A percentile compares a stretch with the other conserved stretches of the same genome.
Evolutionary conservation across 2,113 vertebrate genomes (phyloP).

Genomic region (Gallinago paraguaiae): DNA sequence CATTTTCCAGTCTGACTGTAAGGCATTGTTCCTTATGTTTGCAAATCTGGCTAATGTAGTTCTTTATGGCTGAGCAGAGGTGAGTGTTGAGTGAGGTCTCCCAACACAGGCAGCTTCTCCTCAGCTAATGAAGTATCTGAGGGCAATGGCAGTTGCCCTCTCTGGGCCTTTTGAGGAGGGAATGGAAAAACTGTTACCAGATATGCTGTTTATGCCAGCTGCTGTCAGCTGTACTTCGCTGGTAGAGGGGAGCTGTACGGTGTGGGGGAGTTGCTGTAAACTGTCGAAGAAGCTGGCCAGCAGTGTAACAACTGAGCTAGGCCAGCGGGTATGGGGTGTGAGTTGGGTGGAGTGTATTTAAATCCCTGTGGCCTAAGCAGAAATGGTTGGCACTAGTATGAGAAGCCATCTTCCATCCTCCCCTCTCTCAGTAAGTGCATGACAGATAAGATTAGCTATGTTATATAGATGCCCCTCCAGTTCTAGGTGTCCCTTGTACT

Average conservation of each 20-base stretch:
- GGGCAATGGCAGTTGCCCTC: not conserved
- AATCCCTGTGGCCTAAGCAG: not conserved
- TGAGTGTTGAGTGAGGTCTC: constrained; percentile 11
- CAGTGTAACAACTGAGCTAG: not conserved
- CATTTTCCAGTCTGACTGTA: constrained; percentile 48
- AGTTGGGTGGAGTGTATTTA: not conserved
- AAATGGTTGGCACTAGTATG: not conserved
- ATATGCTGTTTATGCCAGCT: constrained; percentile 2
- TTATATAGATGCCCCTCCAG: not conserved
- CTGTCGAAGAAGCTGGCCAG: not conserved
- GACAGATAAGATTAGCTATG: not conserved
- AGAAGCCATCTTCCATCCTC: not conserved
- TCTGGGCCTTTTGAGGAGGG: not conserved
- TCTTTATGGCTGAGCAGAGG: constrained; percentile 31
- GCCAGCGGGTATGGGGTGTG: not conserved
- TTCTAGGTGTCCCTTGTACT: not conserved
- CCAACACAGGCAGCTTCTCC: not conserved
- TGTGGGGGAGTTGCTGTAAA: not conserved
- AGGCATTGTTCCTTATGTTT: constrained; percentile 42
- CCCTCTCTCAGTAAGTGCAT: not conserved
- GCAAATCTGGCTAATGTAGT: constrained; percentile 1
- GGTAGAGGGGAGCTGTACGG: not conserved
- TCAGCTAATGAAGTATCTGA: not conserved
- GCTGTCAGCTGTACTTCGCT: not conserved
- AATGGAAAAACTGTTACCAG: not conserved